Percentiles rank a stretch among this genome's conserved stretches.
These are phyloP conservation scores for Corythoichthys intestinalis DNA, from an alignment of 2,113 vertebrate genomes.

Conservation along the genomic window DNA sequence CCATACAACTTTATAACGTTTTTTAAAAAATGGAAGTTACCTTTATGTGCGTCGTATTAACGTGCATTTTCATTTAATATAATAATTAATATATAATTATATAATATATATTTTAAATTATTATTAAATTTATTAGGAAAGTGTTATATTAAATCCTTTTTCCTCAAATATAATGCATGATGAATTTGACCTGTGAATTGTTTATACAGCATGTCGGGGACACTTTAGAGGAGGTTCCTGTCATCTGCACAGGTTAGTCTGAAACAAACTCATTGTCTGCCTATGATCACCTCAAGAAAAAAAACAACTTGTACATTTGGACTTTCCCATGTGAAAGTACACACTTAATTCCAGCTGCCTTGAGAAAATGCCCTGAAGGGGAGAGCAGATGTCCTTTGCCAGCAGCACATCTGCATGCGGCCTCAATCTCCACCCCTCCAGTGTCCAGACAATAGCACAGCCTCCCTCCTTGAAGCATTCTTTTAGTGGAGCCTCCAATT, in stretches of 20 bases:
- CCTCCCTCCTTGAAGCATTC: constrained; percentile 60
- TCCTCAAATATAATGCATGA: background rate
- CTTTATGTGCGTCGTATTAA: no score
- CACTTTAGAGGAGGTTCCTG: background rate
- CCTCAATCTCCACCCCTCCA: constrained; percentile 66
- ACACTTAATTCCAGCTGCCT: constrained; percentile 46
- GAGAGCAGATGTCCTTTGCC: constrained; percentile 67
- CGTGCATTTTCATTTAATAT: no score
- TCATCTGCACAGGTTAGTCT: background rate
- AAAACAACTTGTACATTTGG: background rate
- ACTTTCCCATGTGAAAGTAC: background rate
- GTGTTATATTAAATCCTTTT: background rate
- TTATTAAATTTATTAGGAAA: no score
- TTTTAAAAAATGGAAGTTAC: no score
- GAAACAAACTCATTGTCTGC: background rate
- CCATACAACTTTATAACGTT: no score
- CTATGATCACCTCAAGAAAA: background rate
- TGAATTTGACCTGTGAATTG: background rate
- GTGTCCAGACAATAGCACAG: constrained; percentile 65
- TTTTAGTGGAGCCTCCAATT: constrained; percentile 47
- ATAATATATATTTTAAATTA: no score
- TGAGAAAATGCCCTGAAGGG: constrained; percentile 63
- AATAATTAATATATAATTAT: no score
- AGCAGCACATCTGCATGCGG: constrained; percentile 73
- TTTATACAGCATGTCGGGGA: background rate